Evolutionary conservation across 2,797 vertebrate genomes (phyloP).

Genomic region (Tadarida brasiliensis): DNA sequence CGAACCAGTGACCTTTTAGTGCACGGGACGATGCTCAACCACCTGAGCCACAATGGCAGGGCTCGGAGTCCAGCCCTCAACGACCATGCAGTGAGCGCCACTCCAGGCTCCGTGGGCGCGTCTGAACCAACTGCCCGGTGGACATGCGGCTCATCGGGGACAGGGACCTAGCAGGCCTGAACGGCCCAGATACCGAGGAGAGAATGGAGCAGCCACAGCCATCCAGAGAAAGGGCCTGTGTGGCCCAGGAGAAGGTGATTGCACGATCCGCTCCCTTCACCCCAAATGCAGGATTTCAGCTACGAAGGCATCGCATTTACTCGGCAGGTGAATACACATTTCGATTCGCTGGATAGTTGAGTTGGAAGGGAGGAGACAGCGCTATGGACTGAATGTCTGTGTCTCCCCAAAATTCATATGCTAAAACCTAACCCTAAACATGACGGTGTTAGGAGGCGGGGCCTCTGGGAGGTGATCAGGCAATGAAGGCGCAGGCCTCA

Average conservation of each 20-base stretch:
- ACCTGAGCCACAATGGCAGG: too few relatives aligned
- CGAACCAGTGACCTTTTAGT: too few relatives aligned
- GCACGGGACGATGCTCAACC: too few relatives aligned
- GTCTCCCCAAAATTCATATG: neutral
- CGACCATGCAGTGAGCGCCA: fast-evolving
- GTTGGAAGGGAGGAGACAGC: fast-evolving
- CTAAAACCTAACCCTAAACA: neutral
- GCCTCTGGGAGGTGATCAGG: neutral
- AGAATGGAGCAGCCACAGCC: fast-evolving
- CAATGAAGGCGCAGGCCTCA: neutral
- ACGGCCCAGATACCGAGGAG: neutral
- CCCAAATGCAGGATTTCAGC: neutral
- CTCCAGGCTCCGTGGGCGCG: neutral
- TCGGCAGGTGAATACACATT: too few relatives aligned
- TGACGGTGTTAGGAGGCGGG: too few relatives aligned
- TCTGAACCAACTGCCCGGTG: neutral
- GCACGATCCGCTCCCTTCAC: neutral
- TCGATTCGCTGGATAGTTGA: too few relatives aligned
- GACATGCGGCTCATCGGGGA: fast-evolving
- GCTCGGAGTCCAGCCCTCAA: neutral
- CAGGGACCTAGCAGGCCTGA: neutral
- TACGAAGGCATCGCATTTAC: fast-evolving
- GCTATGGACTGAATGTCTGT: too few relatives aligned
- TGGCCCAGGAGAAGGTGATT: neutral
- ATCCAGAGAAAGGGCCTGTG: neutral